Evolutionary conservation across 1,140 invertebrate genomes (phyloP).

Genomic region (Meloidogyne chitwoodi): DNA sequence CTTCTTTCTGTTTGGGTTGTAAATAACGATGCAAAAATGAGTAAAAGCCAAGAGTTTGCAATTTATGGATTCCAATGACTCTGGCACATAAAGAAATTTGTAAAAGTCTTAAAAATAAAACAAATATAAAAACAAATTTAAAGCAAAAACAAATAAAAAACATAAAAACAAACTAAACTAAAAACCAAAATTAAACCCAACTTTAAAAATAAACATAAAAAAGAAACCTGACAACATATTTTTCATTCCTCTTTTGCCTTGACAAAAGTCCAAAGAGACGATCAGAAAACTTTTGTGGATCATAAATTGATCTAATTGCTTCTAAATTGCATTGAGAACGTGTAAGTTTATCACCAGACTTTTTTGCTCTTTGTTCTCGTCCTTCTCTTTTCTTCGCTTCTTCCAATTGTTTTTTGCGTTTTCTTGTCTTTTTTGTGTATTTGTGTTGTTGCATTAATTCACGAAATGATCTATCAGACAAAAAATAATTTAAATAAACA

Average conservation of each 20-base stretch:
- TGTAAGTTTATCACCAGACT: conserved; percentile 59
- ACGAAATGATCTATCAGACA: conserved; percentile 47
- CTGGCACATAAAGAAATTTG: conserved; percentile 88
- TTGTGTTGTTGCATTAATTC: conserved; percentile 76
- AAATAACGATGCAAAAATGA: conserved; percentile 57
- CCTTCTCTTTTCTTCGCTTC: conserved; percentile 78
- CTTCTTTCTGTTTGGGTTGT: conserved; percentile 62
- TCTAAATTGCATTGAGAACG: conserved; percentile 50
- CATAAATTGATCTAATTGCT: conserved; percentile 51
- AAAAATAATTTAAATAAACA: too few species aligned
- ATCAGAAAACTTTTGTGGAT: conserved; percentile 74
- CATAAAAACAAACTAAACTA: too few species aligned
- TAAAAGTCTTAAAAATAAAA: conserved; percentile 67
- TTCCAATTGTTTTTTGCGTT: conserved; percentile 84
- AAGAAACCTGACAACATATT: conserved; percentile 45
- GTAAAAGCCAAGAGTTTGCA: conserved; percentile 59
- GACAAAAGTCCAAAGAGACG: conserved; percentile 82
- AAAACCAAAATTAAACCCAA: neutral
- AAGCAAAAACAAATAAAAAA: too few species aligned
- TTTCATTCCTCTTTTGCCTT: conserved; percentile 68
- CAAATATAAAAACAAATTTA: too few species aligned
- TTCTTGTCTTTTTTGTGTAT: conserved; percentile 92
- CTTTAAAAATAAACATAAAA: neutral
- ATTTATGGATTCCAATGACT: conserved; percentile 81
- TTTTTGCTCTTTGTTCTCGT: conserved; percentile 78